phyloP scores from a whole-genome alignment of 2,797 vertebrate genomes.

The Glyptemys insculpta region DNA sequence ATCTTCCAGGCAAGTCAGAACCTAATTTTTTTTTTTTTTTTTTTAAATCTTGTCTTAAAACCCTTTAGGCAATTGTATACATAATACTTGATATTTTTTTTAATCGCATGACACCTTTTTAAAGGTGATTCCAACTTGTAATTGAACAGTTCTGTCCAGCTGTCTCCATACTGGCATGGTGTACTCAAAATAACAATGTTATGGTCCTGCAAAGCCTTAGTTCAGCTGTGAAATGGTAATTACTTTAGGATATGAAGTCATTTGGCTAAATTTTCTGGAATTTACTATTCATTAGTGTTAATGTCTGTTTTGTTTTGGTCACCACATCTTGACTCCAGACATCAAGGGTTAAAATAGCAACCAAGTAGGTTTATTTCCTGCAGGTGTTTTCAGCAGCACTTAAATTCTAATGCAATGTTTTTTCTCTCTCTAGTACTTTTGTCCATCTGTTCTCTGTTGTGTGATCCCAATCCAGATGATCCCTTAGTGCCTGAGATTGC shows the following conservation, averaged over 20 bases:
- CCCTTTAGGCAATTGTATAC: neutral
- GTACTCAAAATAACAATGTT: neutral
- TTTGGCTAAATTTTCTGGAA: neutral
- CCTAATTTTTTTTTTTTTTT: neutral
- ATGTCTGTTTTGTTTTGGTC: neutral
- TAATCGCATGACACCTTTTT: neutral
- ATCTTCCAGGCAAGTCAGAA: neutral
- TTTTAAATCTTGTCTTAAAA: neutral
- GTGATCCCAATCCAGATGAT: constrained; percentile 99
- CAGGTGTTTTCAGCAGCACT: constrained; percentile 9
- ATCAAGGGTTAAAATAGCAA: neutral
- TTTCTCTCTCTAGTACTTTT: constrained; percentile 90
- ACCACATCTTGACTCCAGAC: neutral
- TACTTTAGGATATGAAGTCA: neutral
- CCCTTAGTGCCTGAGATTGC: constrained; percentile 99
- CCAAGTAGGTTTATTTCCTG: neutral
- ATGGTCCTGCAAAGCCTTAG: neutral
- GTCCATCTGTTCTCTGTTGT: constrained; percentile 99
- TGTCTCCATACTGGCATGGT: neutral
- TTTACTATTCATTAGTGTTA: neutral
- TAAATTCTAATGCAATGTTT: constrained; percentile 59
- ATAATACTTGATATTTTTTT: no score
- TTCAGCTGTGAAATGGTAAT: neutral
- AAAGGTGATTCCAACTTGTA: neutral
- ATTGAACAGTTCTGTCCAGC: neutral